Conservation (phyloP, 2,888 invertebrate species). For the Theodoxus fluviatilis region DNA sequence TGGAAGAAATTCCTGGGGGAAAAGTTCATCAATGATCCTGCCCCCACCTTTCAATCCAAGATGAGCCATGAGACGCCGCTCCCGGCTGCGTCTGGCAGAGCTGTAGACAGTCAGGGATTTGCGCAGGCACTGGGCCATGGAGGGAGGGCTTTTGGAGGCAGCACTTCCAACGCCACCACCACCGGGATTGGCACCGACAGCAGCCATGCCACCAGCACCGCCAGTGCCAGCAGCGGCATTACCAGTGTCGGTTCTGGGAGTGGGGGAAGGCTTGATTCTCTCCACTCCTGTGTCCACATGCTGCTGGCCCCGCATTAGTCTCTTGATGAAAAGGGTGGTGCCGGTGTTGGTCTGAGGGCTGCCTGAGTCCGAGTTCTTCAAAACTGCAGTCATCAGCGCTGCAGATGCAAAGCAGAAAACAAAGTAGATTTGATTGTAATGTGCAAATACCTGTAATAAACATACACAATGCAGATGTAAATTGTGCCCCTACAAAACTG, state of each 20-base stretch:
- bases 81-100: slow-evolving; percentile 40
- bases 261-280: neutral
- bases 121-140: slow-evolving; percentile 34
- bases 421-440: neutral
- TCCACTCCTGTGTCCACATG: neutral
- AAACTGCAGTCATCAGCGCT: slow-evolving; percentile 53
- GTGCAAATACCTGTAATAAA: neutral
- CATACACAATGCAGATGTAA: too few species aligned
- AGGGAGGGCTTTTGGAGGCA: neutral
- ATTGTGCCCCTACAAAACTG: too few species aligned
- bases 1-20: too few species aligned
- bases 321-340: slow-evolving; percentile 43
- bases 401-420: slow-evolving; percentile 33
- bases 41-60: slow-evolving; percentile 52
- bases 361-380: slow-evolving; percentile 44
- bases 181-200: neutral
- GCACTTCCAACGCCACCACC: neutral
- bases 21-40: too few species aligned
- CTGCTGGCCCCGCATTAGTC: neutral
- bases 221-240: neutral
- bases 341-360: slow-evolving; percentile 44
- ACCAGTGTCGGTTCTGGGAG: neutral
- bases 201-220: neutral
- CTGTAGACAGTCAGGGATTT: slow-evolving; percentile 33
- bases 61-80: slow-evolving; percentile 48